Evolutionary conservation across 2,113 vertebrate species (phyloP).

Genomic region (Mirza zaza): DNA sequence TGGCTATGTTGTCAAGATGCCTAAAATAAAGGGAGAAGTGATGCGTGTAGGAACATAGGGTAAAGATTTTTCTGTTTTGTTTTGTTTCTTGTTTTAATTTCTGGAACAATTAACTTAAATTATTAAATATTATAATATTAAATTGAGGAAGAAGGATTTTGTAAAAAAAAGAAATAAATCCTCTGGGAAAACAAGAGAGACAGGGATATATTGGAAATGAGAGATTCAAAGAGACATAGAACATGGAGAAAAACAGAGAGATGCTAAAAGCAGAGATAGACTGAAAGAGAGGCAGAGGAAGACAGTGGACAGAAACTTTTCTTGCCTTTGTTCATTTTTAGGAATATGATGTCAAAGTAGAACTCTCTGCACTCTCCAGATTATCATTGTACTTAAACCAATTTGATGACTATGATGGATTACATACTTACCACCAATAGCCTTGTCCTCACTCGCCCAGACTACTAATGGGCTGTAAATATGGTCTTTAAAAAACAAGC

Average conservation of each 20-base stretch:
- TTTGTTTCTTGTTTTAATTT: conserved; percentile 41
- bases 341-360: conserved; percentile 13
- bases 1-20: background rate
- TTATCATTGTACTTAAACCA: conserved; percentile 69
- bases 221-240: background rate
- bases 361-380: conserved; percentile 54
- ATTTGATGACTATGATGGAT: conserved; percentile 78
- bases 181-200: conserved; percentile 32
- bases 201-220: background rate
- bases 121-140: background rate
- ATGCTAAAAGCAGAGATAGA: background rate
- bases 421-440: conserved; percentile 65
- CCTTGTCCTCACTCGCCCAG: conserved; percentile 73
- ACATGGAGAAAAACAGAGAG: background rate
- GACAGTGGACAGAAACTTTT: background rate
- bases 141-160: background rate
- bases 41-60: background rate
- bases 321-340: background rate
- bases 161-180: conserved; percentile 6
- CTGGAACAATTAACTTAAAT: background rate
- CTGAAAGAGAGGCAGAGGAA: background rate
- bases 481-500: conserved; percentile 76
- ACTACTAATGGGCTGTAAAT: conserved; percentile 75
- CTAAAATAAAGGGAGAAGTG: background rate
- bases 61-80: background rate